phyloP scores from a whole-genome alignment of 1,140 invertebrate genomes.

The Drosophila nebulosa region DNA sequence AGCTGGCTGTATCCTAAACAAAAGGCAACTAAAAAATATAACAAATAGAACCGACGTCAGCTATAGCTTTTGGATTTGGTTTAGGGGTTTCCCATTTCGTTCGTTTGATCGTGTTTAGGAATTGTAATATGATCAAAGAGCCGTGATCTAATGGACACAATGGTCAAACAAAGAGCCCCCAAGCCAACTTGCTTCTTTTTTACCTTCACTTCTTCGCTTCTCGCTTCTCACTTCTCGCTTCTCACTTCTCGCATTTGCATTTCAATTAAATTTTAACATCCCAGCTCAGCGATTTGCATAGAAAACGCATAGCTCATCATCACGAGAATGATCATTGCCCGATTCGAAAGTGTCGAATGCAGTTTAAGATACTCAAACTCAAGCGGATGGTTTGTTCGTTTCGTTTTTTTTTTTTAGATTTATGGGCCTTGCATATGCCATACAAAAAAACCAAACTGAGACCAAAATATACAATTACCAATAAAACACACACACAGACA shows the following conservation, averaged over 20 bases:
- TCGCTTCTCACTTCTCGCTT: slow-evolving; percentile 1
- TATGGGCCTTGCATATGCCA: slow-evolving; percentile 67
- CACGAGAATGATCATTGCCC: slow-evolving; percentile 17
- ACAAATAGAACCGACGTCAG: slow-evolving; percentile 42
- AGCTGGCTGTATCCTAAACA: neutral
- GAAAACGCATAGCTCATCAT: slow-evolving; percentile 78
- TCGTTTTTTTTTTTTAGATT: slow-evolving; percentile 35
- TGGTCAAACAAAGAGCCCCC: slow-evolving; percentile 2
- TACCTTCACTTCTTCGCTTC: slow-evolving; percentile 1
- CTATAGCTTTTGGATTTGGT: slow-evolving; percentile 11
- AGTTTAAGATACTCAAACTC: neutral
- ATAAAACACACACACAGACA: too few species aligned
- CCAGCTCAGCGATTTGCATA: slow-evolving; percentile 59
- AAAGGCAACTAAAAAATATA: neutral
- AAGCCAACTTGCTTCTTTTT: neutral
- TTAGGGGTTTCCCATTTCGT: slow-evolving; percentile 47
- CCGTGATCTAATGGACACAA: slow-evolving; percentile 66
- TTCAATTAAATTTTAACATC: slow-evolving; percentile 59
- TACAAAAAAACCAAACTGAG: too few species aligned
- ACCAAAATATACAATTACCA: slow-evolving; percentile 45
- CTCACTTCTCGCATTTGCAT: slow-evolving; percentile 57
- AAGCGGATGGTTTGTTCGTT: neutral
- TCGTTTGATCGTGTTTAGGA: slow-evolving; percentile 65
- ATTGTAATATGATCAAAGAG: slow-evolving; percentile 48
- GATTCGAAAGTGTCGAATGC: slow-evolving; percentile 55